These are phyloP conservation scores for Tinea pellionella DNA, from an alignment of 2,888 invertebrate genomes.

Conservation along the genomic window DNA sequence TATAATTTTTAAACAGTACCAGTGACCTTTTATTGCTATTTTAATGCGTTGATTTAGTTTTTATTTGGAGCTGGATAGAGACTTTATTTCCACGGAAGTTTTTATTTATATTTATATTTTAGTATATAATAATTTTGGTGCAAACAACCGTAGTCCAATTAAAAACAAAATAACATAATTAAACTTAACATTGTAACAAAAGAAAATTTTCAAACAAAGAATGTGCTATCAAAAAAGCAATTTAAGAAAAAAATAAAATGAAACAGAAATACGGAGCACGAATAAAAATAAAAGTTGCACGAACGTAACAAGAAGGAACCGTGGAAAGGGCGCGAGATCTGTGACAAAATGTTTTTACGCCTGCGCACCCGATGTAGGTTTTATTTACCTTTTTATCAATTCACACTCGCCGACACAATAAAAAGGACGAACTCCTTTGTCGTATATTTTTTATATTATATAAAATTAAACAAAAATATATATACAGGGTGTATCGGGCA, in stretches of 20 bases:
- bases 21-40: background rate
- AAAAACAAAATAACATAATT: background rate
- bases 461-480: no score
- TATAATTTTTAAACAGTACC: background rate
- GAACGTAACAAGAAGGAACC: conserved; percentile 4
- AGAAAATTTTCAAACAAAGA: background rate
- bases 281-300: conserved; percentile 21
- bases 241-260: conserved; percentile 18
- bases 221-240: background rate
- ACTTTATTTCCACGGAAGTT: no score
- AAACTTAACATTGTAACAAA: background rate
- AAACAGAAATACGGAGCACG: conserved; percentile 25
- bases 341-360: conserved; percentile 52
- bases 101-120: no score
- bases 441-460: conserved; percentile 23
- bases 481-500: no score
- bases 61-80: no score
- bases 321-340: conserved; percentile 25
- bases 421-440: no score
- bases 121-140: no score
- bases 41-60: no score
- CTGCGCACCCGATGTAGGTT: conserved; percentile 22
- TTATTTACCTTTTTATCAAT: background rate
- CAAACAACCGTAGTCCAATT: no score
- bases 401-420: background rate